Conservation (phyloP, 2,113 vertebrate genomes). For the Seriola dumerili region DNA sequence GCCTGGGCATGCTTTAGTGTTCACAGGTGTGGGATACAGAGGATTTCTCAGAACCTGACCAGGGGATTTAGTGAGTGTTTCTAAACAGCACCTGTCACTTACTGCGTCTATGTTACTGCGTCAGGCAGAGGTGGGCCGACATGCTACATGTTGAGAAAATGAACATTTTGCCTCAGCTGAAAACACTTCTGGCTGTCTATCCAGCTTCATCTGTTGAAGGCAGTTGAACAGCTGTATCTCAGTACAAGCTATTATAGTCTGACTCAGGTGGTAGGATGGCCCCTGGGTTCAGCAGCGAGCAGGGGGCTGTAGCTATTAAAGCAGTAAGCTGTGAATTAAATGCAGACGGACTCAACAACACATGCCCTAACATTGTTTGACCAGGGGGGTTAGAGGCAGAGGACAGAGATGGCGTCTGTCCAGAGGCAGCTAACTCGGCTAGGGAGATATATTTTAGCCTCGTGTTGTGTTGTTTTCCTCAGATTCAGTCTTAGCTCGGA, state of each 20-base stretch:
- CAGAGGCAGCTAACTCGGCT: constrained; percentile 38
- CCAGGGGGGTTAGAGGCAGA: constrained; percentile 49
- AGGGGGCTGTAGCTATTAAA: constrained; percentile 69
- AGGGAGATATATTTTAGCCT: constrained; percentile 43
- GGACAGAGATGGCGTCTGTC: constrained; percentile 53
- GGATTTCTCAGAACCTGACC: constrained; percentile 29
- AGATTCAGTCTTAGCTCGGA: constrained; percentile 5
- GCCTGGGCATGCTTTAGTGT: constrained; percentile 15
- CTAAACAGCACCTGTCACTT: neutral
- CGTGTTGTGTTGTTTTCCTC: constrained; percentile 47
- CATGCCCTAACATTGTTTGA: constrained; percentile 56
- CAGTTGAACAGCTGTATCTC: constrained; percentile 59
- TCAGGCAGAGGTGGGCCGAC: constrained; percentile 24
- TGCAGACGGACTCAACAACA: constrained; percentile 67
- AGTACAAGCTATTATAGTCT: constrained; percentile 61
- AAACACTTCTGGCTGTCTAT: constrained; percentile 51
- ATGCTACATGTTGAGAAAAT: constrained; percentile 43
- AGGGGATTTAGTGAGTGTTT: constrained; percentile 26
- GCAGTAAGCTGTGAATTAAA: constrained; percentile 77
- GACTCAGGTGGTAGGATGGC: constrained; percentile 64
- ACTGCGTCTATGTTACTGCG: constrained; percentile 14
- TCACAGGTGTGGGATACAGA: constrained; percentile 21
- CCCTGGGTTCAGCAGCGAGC: constrained; percentile 50
- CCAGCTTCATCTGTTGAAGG: constrained; percentile 58
- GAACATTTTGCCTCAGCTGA: constrained; percentile 43